Percentiles rank a stretch among this genome's conserved stretches.
Conservation (phyloP, 2,888 invertebrate species). For the Mythimna ferrago region DNA sequence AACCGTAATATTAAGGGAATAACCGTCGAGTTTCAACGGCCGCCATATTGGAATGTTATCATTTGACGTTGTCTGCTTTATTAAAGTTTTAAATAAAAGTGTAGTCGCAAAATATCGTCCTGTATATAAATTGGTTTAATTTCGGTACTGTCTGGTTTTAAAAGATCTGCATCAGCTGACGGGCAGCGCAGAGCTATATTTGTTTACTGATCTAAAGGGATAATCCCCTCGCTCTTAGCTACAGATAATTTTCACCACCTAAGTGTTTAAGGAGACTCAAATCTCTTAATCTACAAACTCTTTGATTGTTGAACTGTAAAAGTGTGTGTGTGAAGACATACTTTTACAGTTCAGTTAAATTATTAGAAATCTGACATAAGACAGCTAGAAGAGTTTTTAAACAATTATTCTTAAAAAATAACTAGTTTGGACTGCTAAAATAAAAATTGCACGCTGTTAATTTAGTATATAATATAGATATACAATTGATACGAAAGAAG, state of each 20-base stretch:
- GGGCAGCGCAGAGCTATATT: conserved; percentile 12
- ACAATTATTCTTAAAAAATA: not conserved
- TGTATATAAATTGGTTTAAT: conserved; percentile 50
- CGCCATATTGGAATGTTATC: conserved; percentile 59
- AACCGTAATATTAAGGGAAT: conserved; percentile 59
- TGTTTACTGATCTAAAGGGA: conserved; percentile 34
- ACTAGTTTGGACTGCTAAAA: too few species aligned
- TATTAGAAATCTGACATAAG: not conserved
- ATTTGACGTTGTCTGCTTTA: conserved; percentile 50
- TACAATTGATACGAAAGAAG: not conserved
- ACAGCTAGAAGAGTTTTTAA: not conserved
- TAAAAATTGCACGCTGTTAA: too few species aligned
- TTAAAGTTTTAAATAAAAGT: conserved; percentile 52
- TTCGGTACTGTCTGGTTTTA: conserved; percentile 21
- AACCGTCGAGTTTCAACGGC: conserved; percentile 29
- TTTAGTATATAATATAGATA: too few species aligned
- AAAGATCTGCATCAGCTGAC: conserved; percentile 31
- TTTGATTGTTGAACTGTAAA: not conserved
- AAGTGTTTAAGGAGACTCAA: not conserved
- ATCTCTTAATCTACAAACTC: too few species aligned
- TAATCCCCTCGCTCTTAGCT: conserved; percentile 20
- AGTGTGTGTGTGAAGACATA: not conserved
- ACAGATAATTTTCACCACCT: conserved; percentile 5
- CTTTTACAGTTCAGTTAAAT: conserved; percentile 4
- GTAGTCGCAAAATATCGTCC: conserved; percentile 23